Conservation (phyloP, 1,140 invertebrate genomes). For the Pinna nobilis region DNA sequence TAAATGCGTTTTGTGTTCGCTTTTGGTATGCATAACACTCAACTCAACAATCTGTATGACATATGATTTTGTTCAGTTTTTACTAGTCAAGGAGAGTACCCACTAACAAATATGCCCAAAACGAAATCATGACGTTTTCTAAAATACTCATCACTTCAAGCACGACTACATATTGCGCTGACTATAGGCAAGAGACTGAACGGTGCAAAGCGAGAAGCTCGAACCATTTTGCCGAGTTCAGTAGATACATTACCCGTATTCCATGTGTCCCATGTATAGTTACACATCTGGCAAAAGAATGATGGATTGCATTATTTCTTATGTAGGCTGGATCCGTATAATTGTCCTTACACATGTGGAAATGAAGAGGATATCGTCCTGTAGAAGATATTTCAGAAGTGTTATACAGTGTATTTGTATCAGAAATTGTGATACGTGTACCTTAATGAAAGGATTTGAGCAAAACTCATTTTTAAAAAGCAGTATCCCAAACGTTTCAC, state of each 20-base stretch:
- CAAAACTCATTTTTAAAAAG: neutral
- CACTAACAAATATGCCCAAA: too few relatives aligned
- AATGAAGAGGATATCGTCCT: constrained; percentile 56
- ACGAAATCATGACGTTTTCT: too few relatives aligned
- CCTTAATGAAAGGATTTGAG: neutral
- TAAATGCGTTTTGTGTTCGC: neutral
- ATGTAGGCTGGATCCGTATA: constrained; percentile 28
- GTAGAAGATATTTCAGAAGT: neutral
- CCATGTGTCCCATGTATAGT: constrained; percentile 57
- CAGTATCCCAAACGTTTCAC: neutral
- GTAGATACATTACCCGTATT: too few relatives aligned
- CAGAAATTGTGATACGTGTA: neutral
- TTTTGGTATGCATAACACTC: too few relatives aligned
- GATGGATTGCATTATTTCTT: constrained; percentile 48
- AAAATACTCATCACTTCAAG: too few relatives aligned
- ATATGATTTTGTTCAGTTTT: too few relatives aligned
- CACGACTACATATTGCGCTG: too few relatives aligned
- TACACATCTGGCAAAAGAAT: constrained; percentile 54
- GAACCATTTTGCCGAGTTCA: too few relatives aligned
- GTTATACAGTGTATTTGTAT: neutral
- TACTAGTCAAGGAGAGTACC: too few relatives aligned
- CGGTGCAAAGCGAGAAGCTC: too few relatives aligned
- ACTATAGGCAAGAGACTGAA: too few relatives aligned
- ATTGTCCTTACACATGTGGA: constrained; percentile 48
- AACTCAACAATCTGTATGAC: too few relatives aligned